Evolutionary conservation across 2,113 vertebrate species (phyloP), one percentile per base, ranked within the genome.

Genomic region (Eurypyga helias): DNA sequence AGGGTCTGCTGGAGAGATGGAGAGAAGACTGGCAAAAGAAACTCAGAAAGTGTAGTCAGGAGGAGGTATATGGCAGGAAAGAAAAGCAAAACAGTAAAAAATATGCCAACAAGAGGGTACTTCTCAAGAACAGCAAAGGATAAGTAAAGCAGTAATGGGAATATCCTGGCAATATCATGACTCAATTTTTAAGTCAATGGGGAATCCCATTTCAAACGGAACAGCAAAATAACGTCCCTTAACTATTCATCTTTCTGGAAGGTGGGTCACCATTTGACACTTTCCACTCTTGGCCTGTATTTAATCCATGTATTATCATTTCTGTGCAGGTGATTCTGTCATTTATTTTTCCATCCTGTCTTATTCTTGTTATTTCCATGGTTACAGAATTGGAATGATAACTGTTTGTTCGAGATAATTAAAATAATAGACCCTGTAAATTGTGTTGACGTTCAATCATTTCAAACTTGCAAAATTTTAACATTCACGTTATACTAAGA

Each of bases 231-330:
- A 92, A 76, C 25, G 6, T 17, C 29, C 52, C 28, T 72, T 90
- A 28, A 41, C 23, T 95, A 64, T 33, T 89, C 90, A 77, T 88
- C 65, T 95, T 92, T 87, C 54, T 58, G 48, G 51, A 97, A 93
- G 62, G 25, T 69, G 84, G 54, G 29, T 90, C 85, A 64, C 69
- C 69, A 83, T 84, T 87, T 88, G 57, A 78, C 71, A 92, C 26
- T 94, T 86, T 92, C 52, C 54, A 93, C 69, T 77, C 75, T 71
- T 77, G 33, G 34, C 21, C 38, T 94, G 19, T 70, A 38, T 93
- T 90, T 93, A 96, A 97, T 58, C 85, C 41, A 92, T 54, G 34
- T 91, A 89, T 93, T 95, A 54, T 24, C 6, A 96, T 72, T 97
- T 94, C 92, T 85, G 51, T 25, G 4, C 71, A 93, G 34, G 48